Percentiles rank a stretch among this genome's conserved stretches.
phyloP scores from a whole-genome alignment of 1,140 invertebrate genomes.

The Listronotus oregonensis region DNA sequence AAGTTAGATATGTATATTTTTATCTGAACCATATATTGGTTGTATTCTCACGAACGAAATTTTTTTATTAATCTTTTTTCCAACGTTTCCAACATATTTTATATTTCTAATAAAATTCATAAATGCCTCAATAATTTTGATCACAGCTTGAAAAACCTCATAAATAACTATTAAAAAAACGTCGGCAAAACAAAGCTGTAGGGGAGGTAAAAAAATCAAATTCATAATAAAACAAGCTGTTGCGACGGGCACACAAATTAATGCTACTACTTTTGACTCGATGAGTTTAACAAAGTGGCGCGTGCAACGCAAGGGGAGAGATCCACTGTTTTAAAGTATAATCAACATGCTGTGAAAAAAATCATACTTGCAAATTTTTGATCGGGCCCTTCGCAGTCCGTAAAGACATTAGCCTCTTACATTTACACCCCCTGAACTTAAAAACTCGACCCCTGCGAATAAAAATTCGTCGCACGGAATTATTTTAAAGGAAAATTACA shows the following conservation, averaged over 20 bases:
- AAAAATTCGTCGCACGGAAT: conserved; percentile 44
- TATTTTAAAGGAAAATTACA: conserved; percentile 41
- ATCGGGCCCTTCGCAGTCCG: conserved; percentile 54
- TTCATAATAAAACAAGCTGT: conserved; percentile 50
- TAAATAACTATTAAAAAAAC: conserved; percentile 40
- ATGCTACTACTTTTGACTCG: conserved; percentile 53
- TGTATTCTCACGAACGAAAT: too few species aligned
- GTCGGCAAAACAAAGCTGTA: conserved; percentile 9
- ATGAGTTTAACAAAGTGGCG: conserved; percentile 52
- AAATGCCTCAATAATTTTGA: background rate
- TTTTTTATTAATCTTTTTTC: too few species aligned
- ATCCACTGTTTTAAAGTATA: conserved; percentile 57
- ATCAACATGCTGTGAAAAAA: conserved; percentile 50
- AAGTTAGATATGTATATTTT: too few species aligned
- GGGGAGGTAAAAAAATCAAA: conserved; percentile 43
- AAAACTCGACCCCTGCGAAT: conserved; percentile 37
- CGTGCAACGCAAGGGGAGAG: conserved; percentile 43
- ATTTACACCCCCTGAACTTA: conserved; percentile 42
- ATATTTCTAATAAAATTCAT: too few species aligned
- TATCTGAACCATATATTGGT: too few species aligned
- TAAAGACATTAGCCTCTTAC: conserved; percentile 57
- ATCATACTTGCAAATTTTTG: conserved; percentile 57
- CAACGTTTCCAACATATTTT: too few species aligned
- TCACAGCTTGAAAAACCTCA: conserved; percentile 16
- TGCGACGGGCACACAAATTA: conserved; percentile 52